Base-by-base conservation (phyloP, 2,797 vertebrate species). In the Pampus argenteus region DNA sequence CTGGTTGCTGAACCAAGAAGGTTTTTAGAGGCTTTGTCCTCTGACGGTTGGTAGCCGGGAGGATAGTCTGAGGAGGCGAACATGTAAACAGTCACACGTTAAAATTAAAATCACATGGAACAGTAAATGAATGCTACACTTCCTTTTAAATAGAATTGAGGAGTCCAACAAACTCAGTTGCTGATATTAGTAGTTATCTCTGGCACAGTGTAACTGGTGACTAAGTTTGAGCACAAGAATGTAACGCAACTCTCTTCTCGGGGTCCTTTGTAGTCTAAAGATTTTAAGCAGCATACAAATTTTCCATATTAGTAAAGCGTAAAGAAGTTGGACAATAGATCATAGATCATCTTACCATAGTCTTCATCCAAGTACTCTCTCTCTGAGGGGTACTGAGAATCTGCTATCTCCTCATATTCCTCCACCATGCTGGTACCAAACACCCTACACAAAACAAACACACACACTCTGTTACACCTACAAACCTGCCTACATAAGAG, bases 361-460 rank as follows among this genome's bases (percentile, higher is more conserved):
- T 99, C 98, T 86, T 99, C 98, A 90, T 99, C 98, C 78, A 96
- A 93, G 40, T 97, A 95, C 64, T 99, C 98, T 66, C 97, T 94
- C 87, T 99, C 98, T 62, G 96, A 96, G 0, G 96, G 96, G 79
- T 99, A 98, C 88, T 99, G 98, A 17, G 97, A 97, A 82, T 99
- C 98, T 29, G 97, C 96, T 63, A 98, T 98, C 93, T 99, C 98
- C 82, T 99, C 98, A 86, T 99, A 99, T 76, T 99, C 98, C 91
- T 99, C 98, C 76, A 99, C 98, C 98, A 99, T 99, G 88, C 97
- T 99, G 71, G 98, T 99, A 80, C 98, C 98, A 92, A 99, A 99
- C 57, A 99, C 97, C 89, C 98, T 99, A 56, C 62, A 82, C 47
- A 81, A 40, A 77, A 59, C 34, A 73, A n/a, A 81, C 18, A 82